Evolutionary conservation across 30 jellyfish, hydroid and myxozoan species (phyloP).

Genomic region (Aurelia sp.): DNA sequence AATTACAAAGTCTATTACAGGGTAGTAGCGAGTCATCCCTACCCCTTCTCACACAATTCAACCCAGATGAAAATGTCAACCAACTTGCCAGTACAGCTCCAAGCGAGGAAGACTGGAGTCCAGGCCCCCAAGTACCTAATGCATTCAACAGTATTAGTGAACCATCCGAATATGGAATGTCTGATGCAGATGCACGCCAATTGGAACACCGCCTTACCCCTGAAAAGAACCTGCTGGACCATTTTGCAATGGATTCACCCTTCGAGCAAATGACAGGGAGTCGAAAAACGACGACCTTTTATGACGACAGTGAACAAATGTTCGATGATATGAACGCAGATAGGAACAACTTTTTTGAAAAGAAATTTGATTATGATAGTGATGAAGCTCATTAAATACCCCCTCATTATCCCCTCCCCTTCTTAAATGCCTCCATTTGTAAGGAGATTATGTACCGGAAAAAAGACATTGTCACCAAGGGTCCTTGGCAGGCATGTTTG

Average conservation of each 20-base stretch:
- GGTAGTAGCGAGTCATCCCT: conserved; percentile 48
- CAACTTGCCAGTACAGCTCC: conserved; percentile 39
- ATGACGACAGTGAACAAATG: conserved; percentile 51
- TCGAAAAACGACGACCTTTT: conserved; percentile 36
- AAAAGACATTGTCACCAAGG: no score
- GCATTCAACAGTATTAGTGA: conserved; percentile 59
- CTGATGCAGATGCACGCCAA: conserved; percentile 48
- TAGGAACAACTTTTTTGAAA: conserved; percentile 56
- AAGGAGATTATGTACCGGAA: no score
- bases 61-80: conserved; percentile 48
- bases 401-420: neutral
- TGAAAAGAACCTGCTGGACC: conserved; percentile 66
- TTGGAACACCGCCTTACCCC: conserved; percentile 57
- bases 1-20: conserved; percentile 29
- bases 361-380: conserved; percentile 55
- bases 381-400: conserved; percentile 59
- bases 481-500: no score
- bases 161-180: conserved; percentile 51
- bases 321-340: conserved; percentile 21
- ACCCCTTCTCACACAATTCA: conserved; percentile 63
- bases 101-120: conserved; percentile 43
- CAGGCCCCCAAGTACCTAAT: conserved; percentile 13
- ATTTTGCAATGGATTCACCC: conserved; percentile 92
- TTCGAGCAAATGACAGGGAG: conserved; percentile 62
- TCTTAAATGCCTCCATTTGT: no score